Percentiles rank a stretch among this genome's conserved stretches.
phyloP scores from a whole-genome alignment of 2,113 vertebrate genomes.

The Lipophrys pholis region DNA sequence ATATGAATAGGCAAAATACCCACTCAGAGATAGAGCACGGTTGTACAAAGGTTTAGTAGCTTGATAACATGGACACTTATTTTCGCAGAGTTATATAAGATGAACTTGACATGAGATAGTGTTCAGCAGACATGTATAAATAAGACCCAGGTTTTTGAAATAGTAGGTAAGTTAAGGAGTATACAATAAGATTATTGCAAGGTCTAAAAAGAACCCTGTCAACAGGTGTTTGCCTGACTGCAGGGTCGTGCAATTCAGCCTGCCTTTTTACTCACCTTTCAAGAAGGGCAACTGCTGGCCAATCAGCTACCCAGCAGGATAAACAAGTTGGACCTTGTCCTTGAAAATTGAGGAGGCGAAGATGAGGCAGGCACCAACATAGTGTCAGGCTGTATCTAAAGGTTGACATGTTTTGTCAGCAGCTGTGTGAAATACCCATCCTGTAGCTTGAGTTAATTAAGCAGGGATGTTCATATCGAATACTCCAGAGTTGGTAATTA shows the following conservation, averaged over 20 bases:
- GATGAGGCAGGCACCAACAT: slow-evolving; percentile 1
- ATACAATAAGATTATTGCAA: too few relatives aligned
- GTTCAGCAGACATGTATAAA: too few relatives aligned
- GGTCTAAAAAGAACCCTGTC: background rate
- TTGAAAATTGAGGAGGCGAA: slow-evolving; percentile 45
- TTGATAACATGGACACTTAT: too few relatives aligned
- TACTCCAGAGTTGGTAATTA: slow-evolving; percentile 31
- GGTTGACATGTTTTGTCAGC: slow-evolving; percentile 32
- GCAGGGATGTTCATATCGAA: slow-evolving; percentile 21
- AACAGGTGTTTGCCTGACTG: slow-evolving; percentile 45
- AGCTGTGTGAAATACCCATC: slow-evolving; percentile 10
- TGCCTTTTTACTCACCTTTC: slow-evolving; percentile 53
- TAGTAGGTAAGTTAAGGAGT: too few relatives aligned
- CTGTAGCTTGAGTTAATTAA: slow-evolving; percentile 41
- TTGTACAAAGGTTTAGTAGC: too few relatives aligned
- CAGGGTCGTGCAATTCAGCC: slow-evolving; percentile 22
- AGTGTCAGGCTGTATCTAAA: slow-evolving; percentile 22
- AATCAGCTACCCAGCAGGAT: slow-evolving; percentile 63
- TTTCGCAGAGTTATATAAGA: too few relatives aligned
- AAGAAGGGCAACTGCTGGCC: slow-evolving; percentile 49
- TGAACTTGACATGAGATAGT: too few relatives aligned
- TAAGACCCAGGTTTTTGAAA: too few relatives aligned
- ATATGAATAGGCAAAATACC: too few relatives aligned
- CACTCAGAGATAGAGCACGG: too few relatives aligned
- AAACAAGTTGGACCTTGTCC: slow-evolving; percentile 39